Evolutionary conservation across 2,888 invertebrate genomes (phyloP), one percentile per base, ranked within the genome.

Genomic region (Schizotus pectinicornis): DNA sequence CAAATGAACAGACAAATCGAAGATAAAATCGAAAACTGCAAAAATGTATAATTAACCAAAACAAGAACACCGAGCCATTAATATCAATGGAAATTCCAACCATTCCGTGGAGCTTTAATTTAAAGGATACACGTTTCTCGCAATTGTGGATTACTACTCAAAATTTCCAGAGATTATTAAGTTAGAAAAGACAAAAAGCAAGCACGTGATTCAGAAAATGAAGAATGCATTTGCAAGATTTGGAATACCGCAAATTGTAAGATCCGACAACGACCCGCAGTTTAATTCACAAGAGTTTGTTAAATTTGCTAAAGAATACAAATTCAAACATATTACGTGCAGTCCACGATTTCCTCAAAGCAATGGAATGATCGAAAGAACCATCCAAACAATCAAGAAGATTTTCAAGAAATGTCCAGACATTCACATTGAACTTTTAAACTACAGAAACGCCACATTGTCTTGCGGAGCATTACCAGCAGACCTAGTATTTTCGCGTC

Each of bases 401-500:
- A 54, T 54, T 22, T 35, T 66, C 14, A 68, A 32, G 32, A 54
- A 54, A 33, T 32, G 13, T 13, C 9, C 36, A 1, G 54, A 54
- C 38, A 14, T 37, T 9, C 11, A 54, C 12, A 7, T 36, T 3
- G 54, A 31, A 8, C 8, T 54, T 2, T 11, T 48, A n/a, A 7
- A 13, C 3, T 54, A 48, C 38, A 30, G 54, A 11, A 48, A 46
- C 30, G 48, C 54, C n/a, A 30, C 37, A 7, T 7, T 37, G 6
- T 12, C 5, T 2, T 47, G 47, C 30, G 54, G 54, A 5, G n/a
- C 38, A 12, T 47, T 39, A 8, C 54, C 54, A 13, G 95, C 97
- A 74, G 14, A 49, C 8, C 31, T 49, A 3, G 12, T 49, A 39
- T 31, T 49, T 13, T 13, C 14, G 2, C 3, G 38, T 22, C 3